Conservation (phyloP, 2,888 invertebrate genomes). For the Dyspetes luteomarginatus region DNA sequence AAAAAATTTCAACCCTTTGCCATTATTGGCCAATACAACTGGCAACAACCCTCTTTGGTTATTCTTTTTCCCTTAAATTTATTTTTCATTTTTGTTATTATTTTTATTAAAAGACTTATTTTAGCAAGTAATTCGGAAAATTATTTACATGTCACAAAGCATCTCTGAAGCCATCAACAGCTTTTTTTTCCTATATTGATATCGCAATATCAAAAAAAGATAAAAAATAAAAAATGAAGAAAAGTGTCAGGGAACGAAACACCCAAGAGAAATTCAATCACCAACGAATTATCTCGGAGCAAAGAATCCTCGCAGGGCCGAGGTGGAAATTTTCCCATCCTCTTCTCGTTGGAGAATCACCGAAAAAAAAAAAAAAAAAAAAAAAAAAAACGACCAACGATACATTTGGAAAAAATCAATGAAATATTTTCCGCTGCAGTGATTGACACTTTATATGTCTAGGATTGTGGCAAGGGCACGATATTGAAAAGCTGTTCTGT, state of each 20-base stretch:
- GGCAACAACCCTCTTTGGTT: too few relatives aligned
- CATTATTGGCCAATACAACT: too few relatives aligned
- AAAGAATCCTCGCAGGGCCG: conserved; percentile 73
- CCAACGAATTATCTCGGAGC: conserved; percentile 76
- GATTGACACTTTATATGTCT: conserved; percentile 82
- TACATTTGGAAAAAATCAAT: conserved; percentile 29
- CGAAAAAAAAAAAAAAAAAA: conserved; percentile 39
- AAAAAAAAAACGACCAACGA: neutral
- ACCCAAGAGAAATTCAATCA: conserved; percentile 76
- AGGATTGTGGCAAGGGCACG: conserved; percentile 73
- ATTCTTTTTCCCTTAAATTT: too few relatives aligned
- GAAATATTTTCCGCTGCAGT: conserved; percentile 67
- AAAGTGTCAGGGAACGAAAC: conserved; percentile 40
- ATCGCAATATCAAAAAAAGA: neutral
- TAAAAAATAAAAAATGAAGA: neutral
- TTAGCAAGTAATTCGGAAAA: neutral
- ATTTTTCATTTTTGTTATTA: too few relatives aligned
- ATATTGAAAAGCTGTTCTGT: conserved; percentile 3
- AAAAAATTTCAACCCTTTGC: too few relatives aligned
- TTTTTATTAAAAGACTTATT: too few relatives aligned
- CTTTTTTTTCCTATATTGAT: neutral
- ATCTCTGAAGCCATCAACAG: neutral
- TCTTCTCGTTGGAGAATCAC: conserved; percentile 6
- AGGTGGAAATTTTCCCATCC: conserved; percentile 56
- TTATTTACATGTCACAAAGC: neutral